phyloP scores from a whole-genome alignment of 1,140 invertebrate species.

The Palaemon carinicauda region DNA sequence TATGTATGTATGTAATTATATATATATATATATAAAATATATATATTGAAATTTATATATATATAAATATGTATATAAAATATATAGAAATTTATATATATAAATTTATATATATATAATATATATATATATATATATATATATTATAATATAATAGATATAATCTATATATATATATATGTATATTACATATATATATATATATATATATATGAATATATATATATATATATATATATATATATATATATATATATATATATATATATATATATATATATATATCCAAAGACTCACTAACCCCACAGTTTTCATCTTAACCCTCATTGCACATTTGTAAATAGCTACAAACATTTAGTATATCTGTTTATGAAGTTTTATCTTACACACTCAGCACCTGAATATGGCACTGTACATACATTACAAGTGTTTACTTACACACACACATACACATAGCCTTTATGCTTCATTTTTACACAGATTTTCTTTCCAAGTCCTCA shows the following conservation, averaged over 20 bases:
- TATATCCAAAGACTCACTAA: neutral
- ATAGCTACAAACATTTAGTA: neutral
- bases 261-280: neutral
- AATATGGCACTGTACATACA: no score
- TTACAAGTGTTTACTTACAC: no score
- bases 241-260: neutral
- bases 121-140: neutral
- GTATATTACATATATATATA: neutral
- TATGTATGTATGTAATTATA: neutral
- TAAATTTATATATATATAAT: neutral
- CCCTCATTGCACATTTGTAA: neutral
- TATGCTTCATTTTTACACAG: no score
- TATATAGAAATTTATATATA: neutral
- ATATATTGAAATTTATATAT: no score
- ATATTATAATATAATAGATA: no score
- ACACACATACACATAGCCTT: no score
- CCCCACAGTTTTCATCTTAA: neutral
- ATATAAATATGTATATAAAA: neutral
- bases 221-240: neutral
- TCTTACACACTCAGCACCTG: no score
- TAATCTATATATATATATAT: neutral
- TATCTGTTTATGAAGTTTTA: no score
- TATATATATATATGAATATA: neutral
- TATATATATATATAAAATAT: neutral
- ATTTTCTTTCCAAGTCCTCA: no score